Evolutionary conservation across 2,888 invertebrate genomes (phyloP).

Genomic region (Bellardia bayeri): DNA sequence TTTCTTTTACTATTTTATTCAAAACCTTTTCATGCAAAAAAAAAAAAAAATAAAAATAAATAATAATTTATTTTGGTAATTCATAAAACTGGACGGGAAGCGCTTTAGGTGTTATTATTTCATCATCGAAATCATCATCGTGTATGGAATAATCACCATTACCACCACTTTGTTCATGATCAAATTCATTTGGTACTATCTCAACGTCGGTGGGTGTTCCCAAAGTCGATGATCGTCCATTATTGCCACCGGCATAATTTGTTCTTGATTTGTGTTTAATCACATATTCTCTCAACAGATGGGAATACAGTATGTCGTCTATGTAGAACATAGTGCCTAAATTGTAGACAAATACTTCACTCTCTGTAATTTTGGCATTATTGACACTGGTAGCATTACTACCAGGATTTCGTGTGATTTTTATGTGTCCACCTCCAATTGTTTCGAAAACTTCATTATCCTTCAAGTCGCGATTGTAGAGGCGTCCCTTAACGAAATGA

Average conservation of each 20-base stretch:
- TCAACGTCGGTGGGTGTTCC: slow-evolving; percentile 82
- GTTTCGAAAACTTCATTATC: slow-evolving; percentile 86
- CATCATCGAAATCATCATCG: slow-evolving; percentile 83
- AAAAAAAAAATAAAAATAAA: neutral
- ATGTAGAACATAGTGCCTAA: slow-evolving; percentile 88
- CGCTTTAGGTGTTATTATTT: slow-evolving; percentile 84
- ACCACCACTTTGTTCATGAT: slow-evolving; percentile 81
- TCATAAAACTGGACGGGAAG: slow-evolving; percentile 83
- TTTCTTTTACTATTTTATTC: slow-evolving; percentile 34
- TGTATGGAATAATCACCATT: slow-evolving; percentile 80
- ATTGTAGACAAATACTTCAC: slow-evolving; percentile 88
- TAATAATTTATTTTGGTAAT: slow-evolving; percentile 80
- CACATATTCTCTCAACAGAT: slow-evolving; percentile 81
- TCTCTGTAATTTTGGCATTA: slow-evolving; percentile 86
- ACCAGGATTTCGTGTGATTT: slow-evolving; percentile 84
- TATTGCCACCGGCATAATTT: slow-evolving; percentile 77
- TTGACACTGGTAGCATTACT: slow-evolving; percentile 85
- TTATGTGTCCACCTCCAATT: slow-evolving; percentile 86
- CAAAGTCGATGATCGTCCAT: slow-evolving; percentile 76
- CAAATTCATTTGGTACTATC: slow-evolving; percentile 83
- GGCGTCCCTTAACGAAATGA: slow-evolving; percentile 87
- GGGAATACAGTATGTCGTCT: slow-evolving; percentile 86
- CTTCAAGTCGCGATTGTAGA: slow-evolving; percentile 86
- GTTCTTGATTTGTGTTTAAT: slow-evolving; percentile 79
- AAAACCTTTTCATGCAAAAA: slow-evolving; percentile 30